Conservation (phyloP, 2,888 invertebrate species). For the Parthenolecanium corni region DNA sequence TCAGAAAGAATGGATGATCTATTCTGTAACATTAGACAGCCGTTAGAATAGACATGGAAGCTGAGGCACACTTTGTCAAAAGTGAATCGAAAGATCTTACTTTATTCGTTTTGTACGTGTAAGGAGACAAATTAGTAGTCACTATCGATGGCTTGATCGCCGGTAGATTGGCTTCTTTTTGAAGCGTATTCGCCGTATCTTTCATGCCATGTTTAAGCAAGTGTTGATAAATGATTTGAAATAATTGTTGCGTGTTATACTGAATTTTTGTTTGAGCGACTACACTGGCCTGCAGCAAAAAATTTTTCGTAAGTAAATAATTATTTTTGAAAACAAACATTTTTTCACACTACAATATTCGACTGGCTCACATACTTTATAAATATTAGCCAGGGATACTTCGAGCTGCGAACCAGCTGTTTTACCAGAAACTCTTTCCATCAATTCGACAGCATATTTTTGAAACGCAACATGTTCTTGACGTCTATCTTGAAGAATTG, state of each 20-base stretch:
- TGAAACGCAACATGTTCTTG: conserved; percentile 93
- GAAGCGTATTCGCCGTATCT: conserved; percentile 60
- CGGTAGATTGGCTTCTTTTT: conserved; percentile 62
- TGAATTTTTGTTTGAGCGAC: conserved; percentile 92
- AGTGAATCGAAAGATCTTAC: background rate
- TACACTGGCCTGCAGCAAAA: conserved; percentile 59
- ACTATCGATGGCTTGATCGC: conserved; percentile 41
- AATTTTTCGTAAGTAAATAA: background rate
- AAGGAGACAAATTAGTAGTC: conserved; percentile 39
- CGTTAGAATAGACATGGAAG: background rate
- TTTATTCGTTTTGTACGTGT: conserved; percentile 36
- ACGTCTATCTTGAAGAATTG: conserved; percentile 90
- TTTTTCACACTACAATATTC: background rate
- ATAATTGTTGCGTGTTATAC: conserved; percentile 84
- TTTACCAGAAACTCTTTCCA: conserved; percentile 84
- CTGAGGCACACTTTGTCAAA: background rate
- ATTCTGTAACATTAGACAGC: background rate
- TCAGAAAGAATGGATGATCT: background rate
- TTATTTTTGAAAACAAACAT: background rate
- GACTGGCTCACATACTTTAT: conserved; percentile 48
- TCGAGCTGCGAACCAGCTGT: conserved; percentile 66
- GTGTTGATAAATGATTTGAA: conserved; percentile 84
- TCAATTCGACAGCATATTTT: conserved; percentile 77
- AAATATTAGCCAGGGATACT: conserved; percentile 77
- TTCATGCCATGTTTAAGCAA: conserved; percentile 60